Evolutionary conservation across 2,888 invertebrate genomes (phyloP), one percentile per base, ranked within the genome.

Genomic region (Machimus atricapillus): DNA sequence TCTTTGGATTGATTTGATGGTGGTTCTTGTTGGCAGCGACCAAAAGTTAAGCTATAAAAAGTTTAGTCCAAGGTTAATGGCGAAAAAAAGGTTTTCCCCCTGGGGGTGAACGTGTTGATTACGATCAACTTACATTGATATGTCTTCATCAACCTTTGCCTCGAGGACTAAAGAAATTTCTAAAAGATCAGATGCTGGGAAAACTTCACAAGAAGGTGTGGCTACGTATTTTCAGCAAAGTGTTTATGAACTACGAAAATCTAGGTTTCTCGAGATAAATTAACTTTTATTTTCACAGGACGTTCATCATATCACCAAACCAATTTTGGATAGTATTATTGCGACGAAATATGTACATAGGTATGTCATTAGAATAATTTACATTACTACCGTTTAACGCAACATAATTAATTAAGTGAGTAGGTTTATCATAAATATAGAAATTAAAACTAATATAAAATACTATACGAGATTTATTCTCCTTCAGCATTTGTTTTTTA

Each of bases 21-120:
- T 43, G 52, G 16, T 9, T 7, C 43, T 46, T 19, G n/a, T n/a
- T 19, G 52, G 52, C 52, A 52, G 19, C 19, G 79, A 79, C 52
- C 79, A 79, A 79, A 79, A 79, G 79, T 79, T 79, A 52, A 46
- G 79, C 79, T 40, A 79, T 79, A 79, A 79, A 79, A 79, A 79
- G 79, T 79, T 79, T 46, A 79, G 46, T 31, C 79, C 52, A 79
- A 46, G 79, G 79, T 79, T 79, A 79, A 79, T 79, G 79, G 79
- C 46, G 52, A 52, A 23, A 79, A 46, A 79, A 79, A 79, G 52
- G 79, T 79, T 79, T 19, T 46, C 79, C 52, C 43, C 46, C 31
- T 79, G 79, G 79, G 79, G 43, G 27, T 19, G 46, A 52, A 79
- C 79, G 79, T 79, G 52, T 27, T 79, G 79, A 79, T 79, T 79